These are phyloP conservation scores for Rattus rattus DNA, from an alignment of 2,113 vertebrate genomes.

Conservation along the genomic window DNA sequence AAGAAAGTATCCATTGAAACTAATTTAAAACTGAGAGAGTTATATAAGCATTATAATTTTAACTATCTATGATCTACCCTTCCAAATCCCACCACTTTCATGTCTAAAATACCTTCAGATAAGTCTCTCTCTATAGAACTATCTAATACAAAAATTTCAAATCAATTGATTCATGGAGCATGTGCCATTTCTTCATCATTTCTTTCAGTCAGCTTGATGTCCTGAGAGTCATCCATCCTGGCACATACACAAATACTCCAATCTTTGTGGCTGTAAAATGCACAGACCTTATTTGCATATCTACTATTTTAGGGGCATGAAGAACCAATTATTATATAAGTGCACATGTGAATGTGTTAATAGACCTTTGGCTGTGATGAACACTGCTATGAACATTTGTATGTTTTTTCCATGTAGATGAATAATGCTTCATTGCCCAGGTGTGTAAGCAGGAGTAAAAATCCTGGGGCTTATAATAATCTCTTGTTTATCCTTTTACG, in stretches of 20 bases:
- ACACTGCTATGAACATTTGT: neutral
- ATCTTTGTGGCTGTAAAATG: neutral
- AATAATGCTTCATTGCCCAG: neutral
- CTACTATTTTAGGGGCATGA: neutral
- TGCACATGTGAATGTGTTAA: neutral
- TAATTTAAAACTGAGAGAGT: neutral
- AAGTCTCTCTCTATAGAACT: neutral
- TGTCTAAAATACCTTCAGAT: neutral
- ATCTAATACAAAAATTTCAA: neutral
- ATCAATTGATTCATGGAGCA: neutral
- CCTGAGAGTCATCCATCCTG: neutral
- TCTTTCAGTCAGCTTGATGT: neutral
- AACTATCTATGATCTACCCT: neutral
- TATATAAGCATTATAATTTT: neutral
- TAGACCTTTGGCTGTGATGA: neutral
- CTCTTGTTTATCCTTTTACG: neutral
- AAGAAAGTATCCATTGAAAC: neutral
- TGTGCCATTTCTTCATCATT: neutral
- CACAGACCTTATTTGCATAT: constrained; percentile 1
- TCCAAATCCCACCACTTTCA: neutral
- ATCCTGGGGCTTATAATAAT: neutral
- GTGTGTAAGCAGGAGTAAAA: neutral
- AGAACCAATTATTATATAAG: neutral
- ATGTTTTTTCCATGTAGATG: neutral
- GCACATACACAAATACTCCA: neutral